Evolutionary conservation across 2,797 vertebrate genomes (phyloP).

Genomic region (Falco naumanni): DNA sequence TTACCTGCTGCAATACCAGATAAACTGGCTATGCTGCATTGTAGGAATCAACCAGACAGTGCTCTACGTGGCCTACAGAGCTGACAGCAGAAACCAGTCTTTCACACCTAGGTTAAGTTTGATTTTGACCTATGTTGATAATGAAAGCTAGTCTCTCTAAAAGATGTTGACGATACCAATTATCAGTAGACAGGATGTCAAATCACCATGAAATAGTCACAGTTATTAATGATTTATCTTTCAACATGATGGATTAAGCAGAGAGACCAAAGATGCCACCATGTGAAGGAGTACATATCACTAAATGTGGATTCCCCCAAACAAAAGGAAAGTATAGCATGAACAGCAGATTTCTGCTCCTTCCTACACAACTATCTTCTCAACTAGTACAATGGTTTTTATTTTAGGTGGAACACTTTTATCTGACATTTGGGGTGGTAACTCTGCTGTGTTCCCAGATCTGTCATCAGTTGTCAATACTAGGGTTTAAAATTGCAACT

Average conservation of each 20-base stretch:
- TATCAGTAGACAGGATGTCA: neutral
- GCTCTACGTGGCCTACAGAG: neutral
- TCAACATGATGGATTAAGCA: neutral
- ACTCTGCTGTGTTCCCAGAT: neutral
- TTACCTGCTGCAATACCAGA: constrained; percentile 24
- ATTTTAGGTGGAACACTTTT: neutral
- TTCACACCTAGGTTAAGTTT: neutral
- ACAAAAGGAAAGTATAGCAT: neutral
- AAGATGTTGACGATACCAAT: neutral
- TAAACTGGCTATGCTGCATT: constrained; percentile 54
- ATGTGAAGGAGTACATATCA: neutral
- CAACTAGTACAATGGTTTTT: neutral
- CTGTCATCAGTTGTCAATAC: neutral
- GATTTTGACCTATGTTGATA: neutral
- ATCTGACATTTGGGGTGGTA: neutral
- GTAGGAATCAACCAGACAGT: neutral
- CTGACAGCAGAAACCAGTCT: neutral
- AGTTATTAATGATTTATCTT: neutral
- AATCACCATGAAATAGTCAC: neutral
- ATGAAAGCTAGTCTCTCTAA: neutral
- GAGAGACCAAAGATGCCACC: neutral
- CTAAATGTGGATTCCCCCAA: neutral
- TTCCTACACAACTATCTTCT: neutral
- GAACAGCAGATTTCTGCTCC: neutral
- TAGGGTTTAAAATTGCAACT: neutral